Percentiles rank a stretch among this genome's conserved stretches.
phyloP scores from a whole-genome alignment of 2,888 invertebrate species.

The Sminthurides aquaticus region DNA sequence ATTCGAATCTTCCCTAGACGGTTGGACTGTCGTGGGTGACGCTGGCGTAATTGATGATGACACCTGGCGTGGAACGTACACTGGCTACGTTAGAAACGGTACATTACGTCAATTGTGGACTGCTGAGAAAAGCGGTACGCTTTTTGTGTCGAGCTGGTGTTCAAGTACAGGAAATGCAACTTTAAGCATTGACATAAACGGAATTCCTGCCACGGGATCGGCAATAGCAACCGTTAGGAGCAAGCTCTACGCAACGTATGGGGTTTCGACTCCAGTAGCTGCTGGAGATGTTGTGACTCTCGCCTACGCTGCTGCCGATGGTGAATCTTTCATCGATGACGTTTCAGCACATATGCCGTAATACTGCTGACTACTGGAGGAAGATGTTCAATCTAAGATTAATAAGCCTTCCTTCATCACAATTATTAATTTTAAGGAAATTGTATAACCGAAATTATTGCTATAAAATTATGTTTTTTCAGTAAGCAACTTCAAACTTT shows the following conservation, averaged over 20 bases:
- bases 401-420: too few species aligned
- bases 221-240: background rate
- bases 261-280: background rate
- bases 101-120: background rate
- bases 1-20: slow-evolving; percentile 26
- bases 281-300: slow-evolving; percentile 18
- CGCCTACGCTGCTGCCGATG: slow-evolving; percentile 14
- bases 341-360: slow-evolving; percentile 8
- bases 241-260: background rate
- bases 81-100: slow-evolving; percentile 10
- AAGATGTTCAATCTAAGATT: too few species aligned
- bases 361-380: too few species aligned
- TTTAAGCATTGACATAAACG: slow-evolving; percentile 4
- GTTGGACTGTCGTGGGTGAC: background rate
- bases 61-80: slow-evolving; percentile 22
- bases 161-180: slow-evolving; percentile 17
- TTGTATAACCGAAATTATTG: too few species aligned
- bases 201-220: background rate
- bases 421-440: too few species aligned
- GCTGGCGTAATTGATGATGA: background rate
- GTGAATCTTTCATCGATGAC: slow-evolving; percentile 31
- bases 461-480: too few species aligned
- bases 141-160: slow-evolving; percentile 32
- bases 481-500: too few species aligned
- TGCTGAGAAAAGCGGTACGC: background rate